These are phyloP conservation scores for Albula goreensis DNA, from an alignment of 2,113 vertebrate genomes.

Conservation along the genomic window DNA sequence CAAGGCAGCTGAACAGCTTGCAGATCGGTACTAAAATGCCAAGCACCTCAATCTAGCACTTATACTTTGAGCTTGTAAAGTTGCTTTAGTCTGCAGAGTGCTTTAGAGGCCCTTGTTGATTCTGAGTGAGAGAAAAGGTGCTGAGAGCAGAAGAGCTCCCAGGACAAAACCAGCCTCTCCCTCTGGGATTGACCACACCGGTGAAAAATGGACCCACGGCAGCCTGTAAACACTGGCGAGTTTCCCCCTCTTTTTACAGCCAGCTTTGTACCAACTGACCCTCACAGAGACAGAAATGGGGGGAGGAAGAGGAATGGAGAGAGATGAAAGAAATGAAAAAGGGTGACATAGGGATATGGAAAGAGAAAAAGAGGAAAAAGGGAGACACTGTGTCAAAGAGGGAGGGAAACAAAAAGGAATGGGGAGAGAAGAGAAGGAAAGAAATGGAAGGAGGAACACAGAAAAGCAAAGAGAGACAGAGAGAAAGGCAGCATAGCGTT, in stretches of 20 bases:
- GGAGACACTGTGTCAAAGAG: too few species aligned
- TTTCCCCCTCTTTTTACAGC: not conserved
- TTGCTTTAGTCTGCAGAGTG: not conserved
- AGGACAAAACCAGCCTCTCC: not conserved
- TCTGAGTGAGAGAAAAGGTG: not conserved
- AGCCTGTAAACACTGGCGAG: not conserved
- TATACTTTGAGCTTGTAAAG: not conserved
- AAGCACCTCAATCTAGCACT: not conserved
- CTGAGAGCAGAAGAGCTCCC: not conserved
- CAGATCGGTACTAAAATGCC: not conserved
- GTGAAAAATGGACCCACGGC: not conserved
- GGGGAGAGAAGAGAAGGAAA: not conserved
- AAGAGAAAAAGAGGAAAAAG: too few species aligned
- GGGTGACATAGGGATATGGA: too few species aligned
- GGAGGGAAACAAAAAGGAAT: not conserved
- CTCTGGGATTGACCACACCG: not conserved
- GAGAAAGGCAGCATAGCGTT: not conserved
- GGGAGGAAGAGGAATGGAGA: not conserved
- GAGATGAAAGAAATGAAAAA: not conserved
- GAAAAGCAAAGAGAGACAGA: too few species aligned
- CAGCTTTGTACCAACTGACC: slow-evolving; percentile 4
- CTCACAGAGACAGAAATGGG: not conserved
- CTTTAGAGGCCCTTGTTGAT: not conserved
- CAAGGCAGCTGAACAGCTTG: not conserved
- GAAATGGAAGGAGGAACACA: not conserved